phyloP scores from a whole-genome alignment of 2,113 vertebrate genomes.

The Amphiprion ocellaris region DNA sequence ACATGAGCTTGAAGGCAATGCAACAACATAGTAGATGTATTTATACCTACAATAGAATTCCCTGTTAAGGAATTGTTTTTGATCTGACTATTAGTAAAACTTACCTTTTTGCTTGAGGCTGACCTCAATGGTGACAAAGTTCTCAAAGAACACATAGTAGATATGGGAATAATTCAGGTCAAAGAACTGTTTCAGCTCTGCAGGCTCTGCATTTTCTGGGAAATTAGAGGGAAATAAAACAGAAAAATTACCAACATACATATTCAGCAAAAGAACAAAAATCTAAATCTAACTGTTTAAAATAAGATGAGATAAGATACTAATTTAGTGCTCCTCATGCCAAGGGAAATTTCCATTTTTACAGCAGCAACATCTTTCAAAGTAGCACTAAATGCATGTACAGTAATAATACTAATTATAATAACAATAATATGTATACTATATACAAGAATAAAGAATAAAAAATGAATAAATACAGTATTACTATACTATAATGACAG shows the following conservation, averaged over 20 bases:
- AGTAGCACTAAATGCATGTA: no score
- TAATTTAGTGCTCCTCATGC: no score
- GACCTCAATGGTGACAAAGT: constrained; percentile 98
- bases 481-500: no score
- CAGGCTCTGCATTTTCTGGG: constrained; percentile 94
- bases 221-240: neutral
- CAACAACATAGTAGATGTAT: neutral
- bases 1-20: neutral
- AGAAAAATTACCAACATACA: neutral
- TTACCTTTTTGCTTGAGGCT: constrained; percentile 98
- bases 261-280: neutral
- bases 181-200: constrained; percentile 98
- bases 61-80: constrained; percentile 88
- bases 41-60: neutral
- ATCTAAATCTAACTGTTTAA: neutral
- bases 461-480: no score
- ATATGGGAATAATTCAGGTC: constrained; percentile 98
- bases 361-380: no score
- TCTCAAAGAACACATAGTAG: constrained; percentile 99
- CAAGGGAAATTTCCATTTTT: no score
- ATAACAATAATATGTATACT: no score
- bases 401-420: no score
- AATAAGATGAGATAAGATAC: no score
- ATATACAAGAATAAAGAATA: no score
- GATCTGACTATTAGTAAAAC: constrained; percentile 16